phyloP scores from a whole-genome alignment of 2,888 invertebrate genomes.

The Pomacea canaliculata region DNA sequence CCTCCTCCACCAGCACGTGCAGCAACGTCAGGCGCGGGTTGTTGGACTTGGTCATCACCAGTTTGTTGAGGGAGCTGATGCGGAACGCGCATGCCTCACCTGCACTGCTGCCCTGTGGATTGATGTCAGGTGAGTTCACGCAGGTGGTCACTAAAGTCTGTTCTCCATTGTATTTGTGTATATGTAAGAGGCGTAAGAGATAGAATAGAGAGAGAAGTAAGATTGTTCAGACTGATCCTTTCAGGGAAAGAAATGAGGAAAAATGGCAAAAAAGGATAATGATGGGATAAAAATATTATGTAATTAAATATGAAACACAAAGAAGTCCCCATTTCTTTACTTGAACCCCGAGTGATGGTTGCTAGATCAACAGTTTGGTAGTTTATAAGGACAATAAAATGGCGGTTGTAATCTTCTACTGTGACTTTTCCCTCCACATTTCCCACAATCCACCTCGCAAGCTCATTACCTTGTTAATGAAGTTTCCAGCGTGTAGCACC shows the following conservation, averaged over 20 bases:
- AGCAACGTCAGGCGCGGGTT: slow-evolving; percentile 96
- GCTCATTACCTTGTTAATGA: slow-evolving; percentile 84
- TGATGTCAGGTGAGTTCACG: background rate
- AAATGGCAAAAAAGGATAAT: slow-evolving; percentile 42
- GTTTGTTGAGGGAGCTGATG: slow-evolving; percentile 91
- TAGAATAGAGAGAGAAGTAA: too few relatives aligned
- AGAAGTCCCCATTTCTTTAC: too few relatives aligned
- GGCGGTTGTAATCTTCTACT: too few relatives aligned
- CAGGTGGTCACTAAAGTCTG: background rate
- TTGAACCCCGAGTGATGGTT: too few relatives aligned
- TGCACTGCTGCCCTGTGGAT: slow-evolving; percentile 86
- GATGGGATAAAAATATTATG: too few relatives aligned
- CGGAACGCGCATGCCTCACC: slow-evolving; percentile 97
- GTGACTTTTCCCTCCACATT: too few relatives aligned
- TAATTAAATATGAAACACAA: too few relatives aligned
- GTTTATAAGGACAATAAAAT: too few relatives aligned
- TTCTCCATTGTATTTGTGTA: too few relatives aligned
- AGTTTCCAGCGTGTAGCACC: slow-evolving; percentile 95
- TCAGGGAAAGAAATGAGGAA: background rate
- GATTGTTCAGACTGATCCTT: background rate
- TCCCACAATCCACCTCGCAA: too few relatives aligned
- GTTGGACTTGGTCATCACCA: slow-evolving; percentile 95
- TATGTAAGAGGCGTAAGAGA: too few relatives aligned
- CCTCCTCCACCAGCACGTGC: slow-evolving; percentile 88
- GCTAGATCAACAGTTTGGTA: too few relatives aligned